Conservation (phyloP, 2,888 invertebrate genomes). For the Chironomus tentans region DNA sequence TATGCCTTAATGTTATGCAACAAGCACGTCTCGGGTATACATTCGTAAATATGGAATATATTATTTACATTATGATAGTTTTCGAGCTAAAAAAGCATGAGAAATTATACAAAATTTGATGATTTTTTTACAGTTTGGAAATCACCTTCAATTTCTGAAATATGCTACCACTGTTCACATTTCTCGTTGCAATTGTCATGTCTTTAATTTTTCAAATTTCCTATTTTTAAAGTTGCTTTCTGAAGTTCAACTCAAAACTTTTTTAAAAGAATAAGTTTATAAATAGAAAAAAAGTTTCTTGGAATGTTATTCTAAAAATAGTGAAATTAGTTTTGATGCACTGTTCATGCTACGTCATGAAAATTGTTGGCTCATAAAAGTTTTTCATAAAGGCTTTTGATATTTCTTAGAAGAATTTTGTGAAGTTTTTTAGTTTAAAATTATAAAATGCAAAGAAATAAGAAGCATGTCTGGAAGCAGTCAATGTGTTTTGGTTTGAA, state of each 20-base stretch:
- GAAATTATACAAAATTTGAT: not conserved
- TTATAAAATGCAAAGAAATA: no score
- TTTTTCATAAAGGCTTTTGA: no score
- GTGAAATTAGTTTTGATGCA: no score
- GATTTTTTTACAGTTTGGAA: not conserved
- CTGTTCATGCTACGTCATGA: not conserved
- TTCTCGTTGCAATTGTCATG: constrained; percentile 13
- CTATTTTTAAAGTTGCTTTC: not conserved
- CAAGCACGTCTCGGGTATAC: not conserved
- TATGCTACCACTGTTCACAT: constrained; percentile 11
- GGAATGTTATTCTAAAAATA: not conserved
- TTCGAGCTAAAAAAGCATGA: no score
- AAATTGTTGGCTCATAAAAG: not conserved
- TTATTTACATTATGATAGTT: not conserved
- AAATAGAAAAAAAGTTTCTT: not conserved
- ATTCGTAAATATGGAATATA: no score
- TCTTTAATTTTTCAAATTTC: not conserved
- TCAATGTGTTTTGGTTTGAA: no score
- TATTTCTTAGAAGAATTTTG: no score
- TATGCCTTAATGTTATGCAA: constrained; percentile 1
- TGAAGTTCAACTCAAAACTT: not conserved
- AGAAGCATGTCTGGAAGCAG: no score
- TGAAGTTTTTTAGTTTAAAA: no score
- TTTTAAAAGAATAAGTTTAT: not conserved
- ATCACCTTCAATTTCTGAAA: constrained; percentile 17